phyloP scores from a whole-genome alignment of 2,113 vertebrate species.

The Sphyrna mokarran region DNA sequence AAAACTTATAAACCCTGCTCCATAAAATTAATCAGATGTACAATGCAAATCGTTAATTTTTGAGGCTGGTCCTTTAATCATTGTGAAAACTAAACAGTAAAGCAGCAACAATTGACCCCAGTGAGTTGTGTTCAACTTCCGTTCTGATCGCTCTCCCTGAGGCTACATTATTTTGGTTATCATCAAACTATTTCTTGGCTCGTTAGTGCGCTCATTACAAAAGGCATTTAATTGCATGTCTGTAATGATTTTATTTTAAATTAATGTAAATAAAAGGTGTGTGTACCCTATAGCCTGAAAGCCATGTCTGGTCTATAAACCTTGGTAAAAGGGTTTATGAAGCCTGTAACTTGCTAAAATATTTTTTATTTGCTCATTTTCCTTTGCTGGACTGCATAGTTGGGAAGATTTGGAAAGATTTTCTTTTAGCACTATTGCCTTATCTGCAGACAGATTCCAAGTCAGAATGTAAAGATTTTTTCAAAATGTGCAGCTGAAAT shows the following conservation, averaged over 20 bases:
- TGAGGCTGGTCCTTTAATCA: neutral
- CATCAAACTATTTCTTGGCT: neutral
- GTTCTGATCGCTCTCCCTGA: neutral
- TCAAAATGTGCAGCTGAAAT: neutral
- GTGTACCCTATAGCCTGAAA: neutral
- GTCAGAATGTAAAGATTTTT: neutral
- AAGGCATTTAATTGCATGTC: neutral
- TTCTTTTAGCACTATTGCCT: neutral
- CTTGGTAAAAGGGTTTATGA: neutral
- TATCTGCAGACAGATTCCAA: neutral
- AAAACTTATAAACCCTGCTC: conserved; percentile 8
- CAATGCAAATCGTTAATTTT: conserved; percentile 12
- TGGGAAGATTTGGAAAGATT: neutral
- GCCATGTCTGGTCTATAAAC: neutral
- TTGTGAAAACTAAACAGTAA: neutral
- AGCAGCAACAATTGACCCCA: neutral
- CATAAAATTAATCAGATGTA: neutral
- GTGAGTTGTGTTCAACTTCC: neutral
- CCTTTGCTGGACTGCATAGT: neutral
- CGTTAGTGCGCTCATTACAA: neutral
- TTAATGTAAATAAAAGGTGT: neutral
- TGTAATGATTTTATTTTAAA: neutral
- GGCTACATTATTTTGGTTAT: neutral
- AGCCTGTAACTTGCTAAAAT: neutral
- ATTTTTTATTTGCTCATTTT: neutral